These are phyloP conservation scores for Chaenocephalus aceratus DNA, from an alignment of 2,113 vertebrate species.

Conservation along the genomic window DNA sequence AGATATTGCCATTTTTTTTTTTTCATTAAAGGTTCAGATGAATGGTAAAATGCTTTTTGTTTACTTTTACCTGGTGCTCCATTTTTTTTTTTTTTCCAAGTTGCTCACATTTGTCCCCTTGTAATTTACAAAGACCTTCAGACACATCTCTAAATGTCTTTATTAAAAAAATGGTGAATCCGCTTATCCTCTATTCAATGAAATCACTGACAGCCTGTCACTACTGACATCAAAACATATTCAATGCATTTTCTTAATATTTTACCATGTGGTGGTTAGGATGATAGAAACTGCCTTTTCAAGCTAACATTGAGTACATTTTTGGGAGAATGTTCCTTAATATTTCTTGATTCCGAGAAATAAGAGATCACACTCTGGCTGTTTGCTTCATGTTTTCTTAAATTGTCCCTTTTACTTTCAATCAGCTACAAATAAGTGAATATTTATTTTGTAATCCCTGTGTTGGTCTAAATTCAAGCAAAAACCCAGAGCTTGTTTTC, in stretches of 20 bases:
- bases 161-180: background rate
- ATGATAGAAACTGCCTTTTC: slow-evolving; percentile 10
- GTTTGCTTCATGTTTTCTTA: slow-evolving; percentile 3
- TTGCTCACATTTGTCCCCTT: background rate
- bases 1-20: background rate
- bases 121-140: background rate
- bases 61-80: background rate
- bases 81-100: background rate
- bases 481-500: slow-evolving; percentile 46
- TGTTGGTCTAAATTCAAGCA: slow-evolving; percentile 53
- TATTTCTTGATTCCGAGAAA: background rate
- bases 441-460: slow-evolving; percentile 76
- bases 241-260: background rate
- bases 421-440: slow-evolving; percentile 25
- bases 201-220: background rate
- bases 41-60: background rate
- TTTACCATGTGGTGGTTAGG: too few relatives aligned
- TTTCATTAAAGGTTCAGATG: slow-evolving; percentile 5
- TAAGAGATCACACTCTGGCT: background rate
- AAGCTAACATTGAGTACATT: background rate
- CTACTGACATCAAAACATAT: background rate
- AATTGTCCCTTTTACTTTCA: slow-evolving; percentile 30
- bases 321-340: slow-evolving; percentile 10
- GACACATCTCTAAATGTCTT: background rate
- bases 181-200: background rate